Conservation (phyloP, 2,113 vertebrate species). For the Apodemus speciosus region DNA sequence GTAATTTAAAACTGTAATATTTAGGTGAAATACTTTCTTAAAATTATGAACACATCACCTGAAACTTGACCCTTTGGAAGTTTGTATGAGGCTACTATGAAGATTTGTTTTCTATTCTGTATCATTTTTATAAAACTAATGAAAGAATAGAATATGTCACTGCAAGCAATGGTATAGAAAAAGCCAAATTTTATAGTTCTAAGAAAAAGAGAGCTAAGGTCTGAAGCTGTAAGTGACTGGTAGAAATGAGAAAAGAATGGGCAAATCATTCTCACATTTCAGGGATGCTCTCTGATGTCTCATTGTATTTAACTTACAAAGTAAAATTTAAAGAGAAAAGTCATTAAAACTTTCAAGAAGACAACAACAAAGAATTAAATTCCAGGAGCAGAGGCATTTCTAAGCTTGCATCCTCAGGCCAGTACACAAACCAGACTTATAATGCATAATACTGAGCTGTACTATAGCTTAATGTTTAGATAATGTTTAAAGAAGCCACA, state of each 20-base stretch:
- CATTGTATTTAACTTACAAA: background rate
- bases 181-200: background rate
- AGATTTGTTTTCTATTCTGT: background rate
- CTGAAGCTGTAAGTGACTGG: background rate
- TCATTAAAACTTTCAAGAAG: background rate
- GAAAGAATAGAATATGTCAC: background rate
- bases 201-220: background rate
- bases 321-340: background rate
- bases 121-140: background rate
- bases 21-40: background rate
- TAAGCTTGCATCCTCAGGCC: background rate
- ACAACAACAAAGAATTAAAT: background rate
- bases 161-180: background rate
- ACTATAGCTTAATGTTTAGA: too few relatives aligned
- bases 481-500: too few relatives aligned
- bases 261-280: background rate
- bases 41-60: conserved; percentile 11
- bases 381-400: background rate
- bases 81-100: background rate
- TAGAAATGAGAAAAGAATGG: background rate
- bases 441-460: background rate
- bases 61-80: conserved; percentile 8
- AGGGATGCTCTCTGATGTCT: background rate
- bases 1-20: conserved; percentile 5
- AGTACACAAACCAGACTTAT: too few relatives aligned